A percentile compares a stretch with the other conserved stretches of the same genome.
These are phyloP conservation scores for Tragelaphus strepsiceros DNA, from an alignment of 2,113 vertebrate genomes.

Conservation along the genomic window DNA sequence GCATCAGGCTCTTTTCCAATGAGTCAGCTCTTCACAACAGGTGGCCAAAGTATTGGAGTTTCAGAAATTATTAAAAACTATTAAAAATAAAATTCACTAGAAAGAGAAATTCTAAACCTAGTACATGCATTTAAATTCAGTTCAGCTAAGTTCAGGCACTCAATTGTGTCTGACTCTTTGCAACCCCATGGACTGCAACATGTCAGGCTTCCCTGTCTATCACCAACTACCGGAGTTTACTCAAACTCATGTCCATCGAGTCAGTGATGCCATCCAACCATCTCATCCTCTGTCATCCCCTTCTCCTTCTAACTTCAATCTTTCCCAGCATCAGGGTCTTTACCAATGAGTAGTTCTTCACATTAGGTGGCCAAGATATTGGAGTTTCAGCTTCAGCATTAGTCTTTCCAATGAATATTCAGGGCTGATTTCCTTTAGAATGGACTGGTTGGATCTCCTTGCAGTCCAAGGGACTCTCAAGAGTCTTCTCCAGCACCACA, in stretches of 20 bases:
- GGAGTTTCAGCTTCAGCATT: not conserved
- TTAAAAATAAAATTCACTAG: not conserved
- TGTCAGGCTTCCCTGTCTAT: not conserved
- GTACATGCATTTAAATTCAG: not conserved
- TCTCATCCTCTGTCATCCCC: not conserved
- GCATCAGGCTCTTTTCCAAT: not conserved
- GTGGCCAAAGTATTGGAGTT: not conserved
- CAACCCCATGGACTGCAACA: not conserved
- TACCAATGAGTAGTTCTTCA: not conserved
- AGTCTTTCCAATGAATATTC: not conserved
- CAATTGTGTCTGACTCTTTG: not conserved
- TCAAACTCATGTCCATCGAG: not conserved
- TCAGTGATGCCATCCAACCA: not conserved
- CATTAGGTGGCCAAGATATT: not conserved
- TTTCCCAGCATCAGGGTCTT: not conserved
- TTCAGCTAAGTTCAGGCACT: not conserved
- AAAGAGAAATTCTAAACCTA: not conserved
- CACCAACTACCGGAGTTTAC: not conserved
- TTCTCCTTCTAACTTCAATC: not conserved
- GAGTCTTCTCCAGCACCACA: not conserved
- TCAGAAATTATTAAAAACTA: not conserved
- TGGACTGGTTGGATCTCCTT: not conserved
- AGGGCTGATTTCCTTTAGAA: not conserved
- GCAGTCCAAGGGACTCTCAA: not conserved
- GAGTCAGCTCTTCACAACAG: not conserved